Conservation (phyloP, 2,888 invertebrate species). For the Melipona bicolor region DNA sequence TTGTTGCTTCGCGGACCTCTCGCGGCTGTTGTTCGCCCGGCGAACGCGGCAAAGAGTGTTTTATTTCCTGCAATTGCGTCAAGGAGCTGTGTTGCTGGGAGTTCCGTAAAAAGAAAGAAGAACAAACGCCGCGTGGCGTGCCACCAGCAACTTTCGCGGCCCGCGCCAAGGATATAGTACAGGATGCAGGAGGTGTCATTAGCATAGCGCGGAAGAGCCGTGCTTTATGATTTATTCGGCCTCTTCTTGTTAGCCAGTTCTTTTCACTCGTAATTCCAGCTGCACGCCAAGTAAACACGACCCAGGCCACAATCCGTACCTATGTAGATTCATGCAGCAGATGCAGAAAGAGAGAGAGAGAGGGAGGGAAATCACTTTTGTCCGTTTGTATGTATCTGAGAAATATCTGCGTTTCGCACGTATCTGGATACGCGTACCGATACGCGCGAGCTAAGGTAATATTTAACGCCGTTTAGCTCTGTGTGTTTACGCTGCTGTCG, state of each 20-base stretch:
- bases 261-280: constrained; percentile 68
- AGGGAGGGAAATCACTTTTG: constrained; percentile 14
- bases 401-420: constrained; percentile 21
- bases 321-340: constrained; percentile 58
- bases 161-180: constrained; percentile 70
- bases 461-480: constrained; percentile 25
- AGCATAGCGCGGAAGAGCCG: constrained; percentile 75
- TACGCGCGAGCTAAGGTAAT: constrained; percentile 13
- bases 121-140: constrained; percentile 55
- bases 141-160: constrained; percentile 65
- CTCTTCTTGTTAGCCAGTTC: constrained; percentile 53
- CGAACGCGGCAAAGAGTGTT: constrained; percentile 55
- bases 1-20: constrained; percentile 25
- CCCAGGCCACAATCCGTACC: constrained; percentile 48
- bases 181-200: constrained; percentile 80
- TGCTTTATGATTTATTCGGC: constrained; percentile 80
- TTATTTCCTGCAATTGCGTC: constrained; percentile 72
- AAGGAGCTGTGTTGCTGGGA: constrained; percentile 66
- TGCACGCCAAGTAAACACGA: constrained; percentile 69
- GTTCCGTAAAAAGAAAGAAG: constrained; percentile 26
- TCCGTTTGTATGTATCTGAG: not conserved
- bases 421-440: not conserved
- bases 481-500: constrained; percentile 1
- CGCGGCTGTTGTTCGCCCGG: constrained; percentile 39
- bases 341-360: not conserved